phyloP scores from a whole-genome alignment of 2,888 invertebrate species.

The Cataglyphis cursor region DNA sequence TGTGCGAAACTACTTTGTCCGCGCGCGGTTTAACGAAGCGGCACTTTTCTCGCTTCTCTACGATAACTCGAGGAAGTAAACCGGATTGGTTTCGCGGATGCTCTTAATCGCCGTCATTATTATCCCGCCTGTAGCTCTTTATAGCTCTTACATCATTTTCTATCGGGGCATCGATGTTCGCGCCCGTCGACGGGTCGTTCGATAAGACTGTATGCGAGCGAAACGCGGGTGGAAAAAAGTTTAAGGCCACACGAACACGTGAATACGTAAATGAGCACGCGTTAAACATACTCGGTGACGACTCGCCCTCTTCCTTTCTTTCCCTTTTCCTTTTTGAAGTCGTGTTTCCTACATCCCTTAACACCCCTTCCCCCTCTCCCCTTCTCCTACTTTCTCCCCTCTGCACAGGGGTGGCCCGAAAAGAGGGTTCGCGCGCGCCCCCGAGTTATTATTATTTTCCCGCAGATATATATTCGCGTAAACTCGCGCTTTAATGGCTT shows the following conservation, averaged over 20 bases:
- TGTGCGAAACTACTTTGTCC: conserved; percentile 33
- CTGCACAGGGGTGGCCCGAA: conserved; percentile 45
- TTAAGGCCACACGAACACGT: conserved; percentile 6
- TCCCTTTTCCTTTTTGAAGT: conserved; percentile 69
- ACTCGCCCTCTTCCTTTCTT: conserved; percentile 62
- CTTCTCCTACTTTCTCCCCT: conserved; percentile 33
- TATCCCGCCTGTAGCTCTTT: conserved; percentile 11
- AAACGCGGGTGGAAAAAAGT: neutral
- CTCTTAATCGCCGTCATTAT: conserved; percentile 49
- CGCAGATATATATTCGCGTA: conserved; percentile 63
- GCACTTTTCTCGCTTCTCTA: conserved; percentile 28
- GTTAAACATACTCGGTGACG: conserved; percentile 51
- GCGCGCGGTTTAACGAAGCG: conserved; percentile 29
- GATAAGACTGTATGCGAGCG: conserved; percentile 25
- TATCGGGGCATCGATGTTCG: conserved; percentile 10
- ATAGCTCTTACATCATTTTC: conserved; percentile 1
- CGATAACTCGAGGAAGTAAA: conserved; percentile 43
- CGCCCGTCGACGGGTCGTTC: neutral
- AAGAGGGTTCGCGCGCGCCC: conserved; percentile 58
- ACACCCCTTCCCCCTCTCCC: conserved; percentile 30
- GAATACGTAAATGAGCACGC: conserved; percentile 32
- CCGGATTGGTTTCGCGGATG: conserved; percentile 33
- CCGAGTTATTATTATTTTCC: conserved; percentile 73
- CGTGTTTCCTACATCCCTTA: conserved; percentile 54
- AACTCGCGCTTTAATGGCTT: conserved; percentile 67